Percentiles rank a stretch among this genome's conserved stretches.
Conservation (phyloP, 1,140 invertebrate species). For the Agrypnia vestita region DNA sequence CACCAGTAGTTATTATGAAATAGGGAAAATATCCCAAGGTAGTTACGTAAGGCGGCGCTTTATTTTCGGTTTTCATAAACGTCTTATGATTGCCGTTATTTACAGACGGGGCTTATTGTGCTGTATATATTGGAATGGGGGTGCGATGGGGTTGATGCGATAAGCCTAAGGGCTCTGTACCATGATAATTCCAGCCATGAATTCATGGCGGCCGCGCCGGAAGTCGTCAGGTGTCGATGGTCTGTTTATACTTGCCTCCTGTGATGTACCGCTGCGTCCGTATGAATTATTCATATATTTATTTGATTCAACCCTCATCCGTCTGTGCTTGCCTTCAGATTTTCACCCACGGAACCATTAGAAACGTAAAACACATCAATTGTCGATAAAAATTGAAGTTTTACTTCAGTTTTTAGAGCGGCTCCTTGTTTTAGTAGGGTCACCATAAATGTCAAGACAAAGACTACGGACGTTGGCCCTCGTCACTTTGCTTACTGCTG, state of each 20-base stretch:
- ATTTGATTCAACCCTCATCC: constrained; percentile 14
- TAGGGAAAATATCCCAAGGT: no score
- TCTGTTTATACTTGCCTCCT: constrained; percentile 51
- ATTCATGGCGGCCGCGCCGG: constrained; percentile 52
- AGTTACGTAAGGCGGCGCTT: no score
- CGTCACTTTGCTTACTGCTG: no score
- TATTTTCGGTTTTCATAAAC: no score
- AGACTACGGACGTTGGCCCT: no score
- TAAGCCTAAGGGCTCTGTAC: background rate
- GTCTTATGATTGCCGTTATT: no score
- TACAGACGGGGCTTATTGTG: no score
- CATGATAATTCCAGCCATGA: constrained; percentile 48
- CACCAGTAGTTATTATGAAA: no score
- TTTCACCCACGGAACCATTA: background rate
- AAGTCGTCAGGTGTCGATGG: constrained; percentile 58
- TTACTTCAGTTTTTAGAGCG: no score
- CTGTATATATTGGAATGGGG: background rate
- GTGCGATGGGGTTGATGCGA: background rate
- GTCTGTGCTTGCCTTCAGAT: background rate
- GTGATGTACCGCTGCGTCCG: constrained; percentile 40
- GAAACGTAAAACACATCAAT: background rate
- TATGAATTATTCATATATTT: constrained; percentile 55
- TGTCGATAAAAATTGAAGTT: no score
- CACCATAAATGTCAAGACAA: no score
- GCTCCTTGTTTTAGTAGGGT: no score